Evolutionary conservation across 2,113 vertebrate genomes (phyloP).

Genomic region (Actinemys pallida): DNA sequence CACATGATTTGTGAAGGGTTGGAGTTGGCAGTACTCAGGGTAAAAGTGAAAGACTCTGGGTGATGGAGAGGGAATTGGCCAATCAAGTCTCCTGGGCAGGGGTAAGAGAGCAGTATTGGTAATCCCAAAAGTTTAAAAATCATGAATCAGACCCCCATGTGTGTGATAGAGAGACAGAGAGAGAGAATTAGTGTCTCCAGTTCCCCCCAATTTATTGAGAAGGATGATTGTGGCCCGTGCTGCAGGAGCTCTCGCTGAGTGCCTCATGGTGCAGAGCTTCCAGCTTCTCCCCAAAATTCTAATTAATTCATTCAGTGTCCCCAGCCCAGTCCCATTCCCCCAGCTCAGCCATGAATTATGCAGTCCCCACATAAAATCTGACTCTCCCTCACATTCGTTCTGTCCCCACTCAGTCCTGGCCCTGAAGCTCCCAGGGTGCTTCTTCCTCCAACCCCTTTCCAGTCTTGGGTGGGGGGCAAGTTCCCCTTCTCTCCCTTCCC

Average conservation of each 20-base stretch:
- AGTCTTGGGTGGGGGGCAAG: background rate
- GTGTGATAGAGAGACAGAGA: accelerated
- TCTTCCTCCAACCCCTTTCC: background rate
- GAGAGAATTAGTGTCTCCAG: accelerated
- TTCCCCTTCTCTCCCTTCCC: no score
- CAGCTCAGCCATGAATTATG: background rate
- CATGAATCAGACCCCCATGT: background rate
- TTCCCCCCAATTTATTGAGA: background rate
- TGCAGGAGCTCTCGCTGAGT: background rate
- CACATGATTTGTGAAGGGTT: background rate
- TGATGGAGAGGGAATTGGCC: background rate
- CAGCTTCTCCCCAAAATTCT: slow-evolving; percentile 7
- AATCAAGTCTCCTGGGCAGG: background rate
- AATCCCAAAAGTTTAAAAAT: background rate
- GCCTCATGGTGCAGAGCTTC: background rate
- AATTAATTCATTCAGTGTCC: background rate
- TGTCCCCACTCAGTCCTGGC: background rate
- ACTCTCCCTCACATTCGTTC: background rate
- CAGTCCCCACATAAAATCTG: background rate
- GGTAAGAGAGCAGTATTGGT: background rate
- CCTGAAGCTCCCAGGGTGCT: background rate
- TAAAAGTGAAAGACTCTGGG: background rate
- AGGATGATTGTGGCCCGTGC: background rate
- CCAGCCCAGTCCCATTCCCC: background rate
- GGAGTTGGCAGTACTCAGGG: accelerated